Evolutionary conservation across 2,888 invertebrate genomes (phyloP).

Genomic region (Sesia apiformis): DNA sequence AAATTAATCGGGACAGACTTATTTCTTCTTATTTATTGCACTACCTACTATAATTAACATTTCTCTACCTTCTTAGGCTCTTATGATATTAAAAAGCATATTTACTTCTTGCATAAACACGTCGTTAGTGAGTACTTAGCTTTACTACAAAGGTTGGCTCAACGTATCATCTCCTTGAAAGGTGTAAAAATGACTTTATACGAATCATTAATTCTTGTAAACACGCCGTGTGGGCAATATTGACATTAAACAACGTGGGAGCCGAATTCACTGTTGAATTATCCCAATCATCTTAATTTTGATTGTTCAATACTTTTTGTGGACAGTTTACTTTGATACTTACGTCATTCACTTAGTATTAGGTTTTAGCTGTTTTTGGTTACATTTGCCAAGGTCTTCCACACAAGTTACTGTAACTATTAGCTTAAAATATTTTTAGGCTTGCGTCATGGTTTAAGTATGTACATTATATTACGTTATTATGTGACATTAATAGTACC

Average conservation of each 20-base stretch:
- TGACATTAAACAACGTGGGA: constrained; percentile 6
- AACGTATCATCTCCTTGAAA: constrained; percentile 28
- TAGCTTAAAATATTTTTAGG: background rate
- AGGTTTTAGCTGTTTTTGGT: background rate
- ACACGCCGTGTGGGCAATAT: constrained; percentile 4
- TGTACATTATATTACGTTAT: too few relatives aligned
- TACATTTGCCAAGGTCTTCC: background rate
- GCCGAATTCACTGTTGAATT: constrained; percentile 6
- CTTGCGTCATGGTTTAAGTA: background rate
- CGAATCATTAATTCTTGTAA: constrained; percentile 9
- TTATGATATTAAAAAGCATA: too few relatives aligned
- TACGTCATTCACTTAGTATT: constrained; percentile 1
- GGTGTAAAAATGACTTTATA: constrained; percentile 33
- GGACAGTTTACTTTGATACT: constrained; percentile 1
- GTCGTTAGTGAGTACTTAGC: too few relatives aligned
- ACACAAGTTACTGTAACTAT: background rate
- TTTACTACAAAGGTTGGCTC: background rate
- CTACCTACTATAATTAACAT: too few relatives aligned
- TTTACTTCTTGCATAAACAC: too few relatives aligned
- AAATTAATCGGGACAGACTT: too few relatives aligned
- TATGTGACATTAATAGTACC: too few relatives aligned
- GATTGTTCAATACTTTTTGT: background rate
- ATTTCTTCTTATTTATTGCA: too few relatives aligned
- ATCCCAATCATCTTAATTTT: constrained; percentile 2
- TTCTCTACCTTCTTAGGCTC: too few relatives aligned